These are phyloP conservation scores for Macropis europaea DNA, from an alignment of 2,888 invertebrate species.

Conservation along the genomic window DNA sequence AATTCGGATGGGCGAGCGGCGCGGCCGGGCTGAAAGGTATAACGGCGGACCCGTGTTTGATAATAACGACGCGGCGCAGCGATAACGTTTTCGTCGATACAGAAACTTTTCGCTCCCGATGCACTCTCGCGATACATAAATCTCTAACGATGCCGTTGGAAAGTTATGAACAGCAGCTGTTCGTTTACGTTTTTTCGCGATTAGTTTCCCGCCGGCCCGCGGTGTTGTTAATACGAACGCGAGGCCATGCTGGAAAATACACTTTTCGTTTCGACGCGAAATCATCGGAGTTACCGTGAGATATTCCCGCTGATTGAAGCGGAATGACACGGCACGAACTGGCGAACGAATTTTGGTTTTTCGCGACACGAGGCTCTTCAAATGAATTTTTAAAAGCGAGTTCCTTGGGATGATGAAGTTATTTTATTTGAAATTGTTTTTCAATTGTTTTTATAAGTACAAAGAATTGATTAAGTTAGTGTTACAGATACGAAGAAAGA, in stretches of 20 bases:
- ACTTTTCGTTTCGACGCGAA: too few relatives aligned
- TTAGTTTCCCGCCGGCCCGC: neutral
- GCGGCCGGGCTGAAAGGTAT: conserved; percentile 42
- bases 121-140: conserved; percentile 8
- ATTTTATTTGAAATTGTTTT: too few relatives aligned
- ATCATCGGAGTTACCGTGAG: too few relatives aligned
- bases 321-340: too few relatives aligned
- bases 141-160: conserved; percentile 12
- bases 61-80: conserved; percentile 39
- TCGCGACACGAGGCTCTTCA: neutral
- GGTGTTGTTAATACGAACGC: neutral
- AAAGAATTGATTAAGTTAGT: too few relatives aligned
- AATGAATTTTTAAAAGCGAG: too few relatives aligned
- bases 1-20: conserved; percentile 39
- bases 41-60: conserved; percentile 53
- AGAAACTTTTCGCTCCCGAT: conserved; percentile 42
- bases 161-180: conserved; percentile 18
- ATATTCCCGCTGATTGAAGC: too few relatives aligned
- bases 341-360: too few relatives aligned
- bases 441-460: too few relatives aligned
- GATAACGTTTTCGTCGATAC: conserved; percentile 45
- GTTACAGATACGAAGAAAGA: too few relatives aligned
- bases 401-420: too few relatives aligned
- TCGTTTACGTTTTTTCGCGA: neutral
- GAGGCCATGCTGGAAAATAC: too few relatives aligned